phyloP scores from a whole-genome alignment of 2,113 vertebrate species.

The Lophotis ruficrista region DNA sequence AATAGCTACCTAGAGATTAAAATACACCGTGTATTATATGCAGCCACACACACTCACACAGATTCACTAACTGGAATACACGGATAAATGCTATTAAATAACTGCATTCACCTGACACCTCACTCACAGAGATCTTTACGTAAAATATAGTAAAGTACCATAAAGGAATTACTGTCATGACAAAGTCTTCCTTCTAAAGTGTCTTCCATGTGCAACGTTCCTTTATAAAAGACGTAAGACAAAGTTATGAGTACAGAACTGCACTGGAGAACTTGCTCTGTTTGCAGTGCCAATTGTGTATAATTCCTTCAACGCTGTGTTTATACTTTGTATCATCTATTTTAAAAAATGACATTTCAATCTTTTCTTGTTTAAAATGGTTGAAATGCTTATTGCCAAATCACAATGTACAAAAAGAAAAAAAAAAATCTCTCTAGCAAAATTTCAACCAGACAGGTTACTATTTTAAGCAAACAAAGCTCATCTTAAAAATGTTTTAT shows the following conservation, averaged over 20 bases:
- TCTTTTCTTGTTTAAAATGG: neutral
- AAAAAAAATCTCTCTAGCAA: neutral
- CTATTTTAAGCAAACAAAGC: neutral
- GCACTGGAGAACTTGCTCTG: neutral
- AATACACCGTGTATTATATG: neutral
- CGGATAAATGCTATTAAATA: neutral
- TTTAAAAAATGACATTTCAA: neutral
- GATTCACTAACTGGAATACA: neutral
- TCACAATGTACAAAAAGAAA: neutral
- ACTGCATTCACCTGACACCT: neutral
- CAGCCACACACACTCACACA: neutral
- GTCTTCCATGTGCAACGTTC: neutral
- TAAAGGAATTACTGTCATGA: neutral
- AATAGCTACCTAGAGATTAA: neutral
- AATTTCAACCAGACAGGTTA: neutral
- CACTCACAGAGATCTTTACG: neutral
- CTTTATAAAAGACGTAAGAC: neutral
- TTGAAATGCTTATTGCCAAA: neutral
- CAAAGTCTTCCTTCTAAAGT: neutral
- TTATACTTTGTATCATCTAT: neutral
- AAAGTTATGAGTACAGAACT: neutral
- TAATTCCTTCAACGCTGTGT: neutral
- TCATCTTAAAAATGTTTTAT: neutral
- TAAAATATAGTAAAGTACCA: neutral
- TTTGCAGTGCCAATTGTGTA: neutral